Evolutionary conservation across 1,140 invertebrate species (phyloP).

Genomic region (Musca domestica): DNA sequence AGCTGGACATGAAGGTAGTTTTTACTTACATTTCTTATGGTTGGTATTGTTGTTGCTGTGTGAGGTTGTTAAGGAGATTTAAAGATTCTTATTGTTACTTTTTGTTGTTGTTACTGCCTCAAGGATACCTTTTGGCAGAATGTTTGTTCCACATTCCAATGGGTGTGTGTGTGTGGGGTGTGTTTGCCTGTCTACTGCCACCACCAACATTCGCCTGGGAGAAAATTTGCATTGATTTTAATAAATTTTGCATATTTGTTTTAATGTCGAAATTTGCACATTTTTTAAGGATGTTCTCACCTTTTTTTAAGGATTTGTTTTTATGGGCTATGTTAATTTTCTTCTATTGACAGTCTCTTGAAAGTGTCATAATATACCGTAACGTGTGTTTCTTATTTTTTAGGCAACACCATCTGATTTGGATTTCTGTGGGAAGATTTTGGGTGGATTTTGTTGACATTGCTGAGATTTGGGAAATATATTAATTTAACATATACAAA

Average conservation of each 20-base stretch:
- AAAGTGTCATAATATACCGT: constrained; percentile 18
- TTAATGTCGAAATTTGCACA: too few species aligned
- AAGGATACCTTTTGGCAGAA: neutral
- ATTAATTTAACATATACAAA: too few species aligned
- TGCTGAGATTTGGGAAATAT: neutral
- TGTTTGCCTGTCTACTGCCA: too few species aligned
- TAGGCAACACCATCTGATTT: neutral
- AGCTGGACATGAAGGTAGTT: constrained; percentile 11
- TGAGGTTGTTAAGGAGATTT: too few species aligned
- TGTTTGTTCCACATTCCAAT: neutral
- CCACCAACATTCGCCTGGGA: too few species aligned
- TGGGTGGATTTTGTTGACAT: neutral
- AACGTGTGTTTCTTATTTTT: constrained; percentile 2
- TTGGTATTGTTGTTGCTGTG: neutral
- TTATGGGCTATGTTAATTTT: constrained; percentile 10
- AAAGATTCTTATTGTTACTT: too few species aligned
- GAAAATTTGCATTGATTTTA: constrained; percentile 10
- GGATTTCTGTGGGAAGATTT: neutral
- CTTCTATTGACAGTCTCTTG: constrained; percentile 13
- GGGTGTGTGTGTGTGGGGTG: too few species aligned
- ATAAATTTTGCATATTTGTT: constrained; percentile 7
- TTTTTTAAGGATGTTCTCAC: constrained; percentile 13
- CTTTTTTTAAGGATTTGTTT: constrained; percentile 11
- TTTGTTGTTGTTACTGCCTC: too few species aligned
- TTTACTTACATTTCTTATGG: neutral